Evolutionary conservation across 2,797 vertebrate species (phyloP).

Genomic region (Acrossocheilus wenchowensis): DNA sequence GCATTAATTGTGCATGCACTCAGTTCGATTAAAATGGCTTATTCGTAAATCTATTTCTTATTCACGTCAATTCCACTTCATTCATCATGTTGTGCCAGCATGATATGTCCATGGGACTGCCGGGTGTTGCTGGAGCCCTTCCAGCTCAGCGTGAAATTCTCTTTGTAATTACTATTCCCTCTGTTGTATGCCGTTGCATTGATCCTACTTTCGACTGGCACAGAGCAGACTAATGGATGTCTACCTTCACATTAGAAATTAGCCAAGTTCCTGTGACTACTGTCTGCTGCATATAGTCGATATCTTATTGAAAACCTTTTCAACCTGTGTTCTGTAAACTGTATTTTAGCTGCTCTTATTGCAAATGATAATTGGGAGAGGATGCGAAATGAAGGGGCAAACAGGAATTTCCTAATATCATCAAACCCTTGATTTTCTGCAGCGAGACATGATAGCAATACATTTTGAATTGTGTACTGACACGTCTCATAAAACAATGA

Average conservation of each 20-base stretch:
- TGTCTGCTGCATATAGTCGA: neutral
- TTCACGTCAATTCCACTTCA: conserved; percentile 72
- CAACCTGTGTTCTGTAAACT: neutral
- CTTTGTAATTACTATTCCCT: conserved; percentile 63
- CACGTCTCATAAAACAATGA: neutral
- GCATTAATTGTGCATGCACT: conserved; percentile 78
- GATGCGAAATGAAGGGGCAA: neutral
- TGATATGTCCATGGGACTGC: conserved; percentile 57
- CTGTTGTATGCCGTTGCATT: conserved; percentile 35
- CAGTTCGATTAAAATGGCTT: conserved; percentile 76
- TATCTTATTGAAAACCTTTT: neutral
- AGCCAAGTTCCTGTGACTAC: conserved; percentile 23
- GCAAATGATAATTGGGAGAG: conserved; percentile 2
- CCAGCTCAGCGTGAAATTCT: conserved; percentile 51
- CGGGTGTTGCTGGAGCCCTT: conserved; percentile 57
- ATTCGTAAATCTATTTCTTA: conserved; percentile 80
- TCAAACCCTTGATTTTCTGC: neutral
- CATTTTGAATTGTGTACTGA: neutral
- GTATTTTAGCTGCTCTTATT: conserved; percentile 12
- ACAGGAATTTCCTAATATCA: neutral
- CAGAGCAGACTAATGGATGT: conserved; percentile 23
- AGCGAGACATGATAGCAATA: neutral
- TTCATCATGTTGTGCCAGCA: conserved; percentile 67
- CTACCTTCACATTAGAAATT: conserved; percentile 9
- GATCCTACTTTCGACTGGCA: conserved; percentile 34